Evolutionary conservation across 2,113 vertebrate species (phyloP), one percentile per base, ranked within the genome.

Genomic region (Oreochromis aureus): DNA sequence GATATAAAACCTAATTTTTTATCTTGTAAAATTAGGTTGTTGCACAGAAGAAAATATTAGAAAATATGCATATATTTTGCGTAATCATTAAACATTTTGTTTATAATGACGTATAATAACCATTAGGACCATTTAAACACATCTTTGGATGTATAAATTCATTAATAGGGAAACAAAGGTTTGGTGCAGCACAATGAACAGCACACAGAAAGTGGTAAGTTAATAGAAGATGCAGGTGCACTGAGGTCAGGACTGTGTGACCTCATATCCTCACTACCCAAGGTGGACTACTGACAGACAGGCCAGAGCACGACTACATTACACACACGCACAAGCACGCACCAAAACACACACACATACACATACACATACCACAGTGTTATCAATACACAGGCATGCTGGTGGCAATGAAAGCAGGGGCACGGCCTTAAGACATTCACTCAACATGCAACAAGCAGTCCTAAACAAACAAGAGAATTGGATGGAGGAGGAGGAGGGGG

Each of bases 171-270:
- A 81, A 85, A 81, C 15, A 34, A 86, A n/a, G 86, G 82, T 82
- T 89, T 56, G 15, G 58, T 59, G 54, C 22, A 85, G 86, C 2
- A 90, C 92, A 94, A 93, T 88, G 87, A 82, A 59, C 80, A 84
- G 81, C 89, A 91, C 90, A 88, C 85, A 89, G 39, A 78, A 80
- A 69, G 55, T 78, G 41, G 86, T 10, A 83, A 79, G 89, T 85
- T 91, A 93, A 95, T 81, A 91, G 86, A 93, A 86, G 90, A 86
- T 61, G 92, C 94, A 92, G 93, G 93, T 95, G 93, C 93, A 93
- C 91, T 59, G 84, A 89, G 94, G 95, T 95, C 95, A 95, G 56
- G 22, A 36, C 82, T 44, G 56, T 3, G 61, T 92, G 94, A 95
- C 95, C 94, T 95, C 92, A 94, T 92, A 94, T 94, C 93, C 92